phyloP scores from a whole-genome alignment of 2,113 vertebrate species.

The Chloebia gouldiae region DNA sequence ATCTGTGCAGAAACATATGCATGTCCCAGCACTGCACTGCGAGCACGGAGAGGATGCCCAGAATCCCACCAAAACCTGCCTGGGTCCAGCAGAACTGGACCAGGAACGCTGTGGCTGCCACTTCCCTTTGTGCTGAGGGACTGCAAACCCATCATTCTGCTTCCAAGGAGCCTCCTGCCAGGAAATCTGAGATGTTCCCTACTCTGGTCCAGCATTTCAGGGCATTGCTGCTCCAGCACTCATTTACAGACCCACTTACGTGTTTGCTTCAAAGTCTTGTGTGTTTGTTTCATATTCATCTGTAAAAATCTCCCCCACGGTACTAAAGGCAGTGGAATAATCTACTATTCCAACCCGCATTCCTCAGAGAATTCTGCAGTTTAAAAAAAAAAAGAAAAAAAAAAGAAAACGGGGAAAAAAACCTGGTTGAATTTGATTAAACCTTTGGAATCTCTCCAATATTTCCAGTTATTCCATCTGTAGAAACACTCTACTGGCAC shows the following conservation, averaged over 20 bases:
- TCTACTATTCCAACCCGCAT: conserved; percentile 38
- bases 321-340: conserved; percentile 56
- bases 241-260: background rate
- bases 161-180: background rate
- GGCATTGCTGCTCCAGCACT: background rate
- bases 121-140: background rate
- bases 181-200: background rate
- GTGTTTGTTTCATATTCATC: background rate
- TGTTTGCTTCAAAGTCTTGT: background rate
- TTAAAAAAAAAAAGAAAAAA: background rate
- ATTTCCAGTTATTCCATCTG: conserved; percentile 76
- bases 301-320: background rate
- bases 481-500: conserved; percentile 70
- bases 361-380: conserved; percentile 58
- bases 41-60: background rate
- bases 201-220: background rate
- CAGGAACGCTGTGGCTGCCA: background rate
- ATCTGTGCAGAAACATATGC: conserved; percentile 48
- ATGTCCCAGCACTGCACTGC: background rate
- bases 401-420: background rate
- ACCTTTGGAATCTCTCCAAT: conserved; percentile 68
- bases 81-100: background rate
- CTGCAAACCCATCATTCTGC: background rate
- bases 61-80: background rate
- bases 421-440: conserved; percentile 70